phyloP scores from a whole-genome alignment of 2,797 vertebrate genomes.

The Carcharodon carcharias region DNA sequence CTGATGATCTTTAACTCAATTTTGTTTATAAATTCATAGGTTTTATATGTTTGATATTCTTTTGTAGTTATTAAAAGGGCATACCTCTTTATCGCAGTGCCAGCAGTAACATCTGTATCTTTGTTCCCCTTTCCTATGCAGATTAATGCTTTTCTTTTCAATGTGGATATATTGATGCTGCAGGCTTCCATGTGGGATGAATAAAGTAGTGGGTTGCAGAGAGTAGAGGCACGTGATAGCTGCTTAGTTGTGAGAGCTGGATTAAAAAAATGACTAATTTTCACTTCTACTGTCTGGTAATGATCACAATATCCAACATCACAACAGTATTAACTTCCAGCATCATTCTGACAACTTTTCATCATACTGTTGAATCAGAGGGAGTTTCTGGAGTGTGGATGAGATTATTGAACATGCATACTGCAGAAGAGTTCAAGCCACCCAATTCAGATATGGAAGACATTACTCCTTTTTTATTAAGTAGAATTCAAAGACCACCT shows the following conservation, averaged over 20 bases:
- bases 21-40: background rate
- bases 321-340: background rate
- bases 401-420: background rate
- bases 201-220: background rate
- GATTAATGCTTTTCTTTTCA: background rate
- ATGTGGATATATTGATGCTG: background rate
- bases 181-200: background rate
- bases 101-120: background rate
- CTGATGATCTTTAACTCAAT: conserved; percentile 3
- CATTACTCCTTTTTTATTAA: background rate
- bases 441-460: background rate
- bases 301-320: background rate
- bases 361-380: background rate
- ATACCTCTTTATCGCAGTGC: background rate
- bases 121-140: too few relatives aligned
- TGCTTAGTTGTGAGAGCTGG: background rate
- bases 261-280: background rate
- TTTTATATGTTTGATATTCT: background rate
- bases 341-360: background rate
- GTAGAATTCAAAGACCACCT: background rate
- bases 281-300: background rate
- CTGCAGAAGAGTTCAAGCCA: background rate
- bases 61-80: background rate
- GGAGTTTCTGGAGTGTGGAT: background rate
- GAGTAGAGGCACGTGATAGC: background rate